A percentile compares a stretch with the other conserved stretches of the same genome.
Evolutionary conservation across 2,113 vertebrate species (phyloP).

Genomic region (Hoplias malabaricus): DNA sequence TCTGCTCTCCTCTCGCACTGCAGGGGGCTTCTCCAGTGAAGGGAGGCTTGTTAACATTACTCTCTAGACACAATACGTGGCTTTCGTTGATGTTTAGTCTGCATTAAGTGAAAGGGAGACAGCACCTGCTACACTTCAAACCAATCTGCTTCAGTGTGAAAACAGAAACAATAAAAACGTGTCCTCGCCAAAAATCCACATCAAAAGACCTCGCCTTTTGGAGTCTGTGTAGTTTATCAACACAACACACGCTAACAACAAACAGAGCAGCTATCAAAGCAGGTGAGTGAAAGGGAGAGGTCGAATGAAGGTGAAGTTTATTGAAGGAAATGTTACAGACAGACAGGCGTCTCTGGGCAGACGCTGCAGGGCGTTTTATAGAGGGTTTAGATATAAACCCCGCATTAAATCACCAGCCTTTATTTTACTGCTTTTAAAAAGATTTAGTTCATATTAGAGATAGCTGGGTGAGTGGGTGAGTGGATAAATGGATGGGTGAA

Average conservation of each 20-base stretch:
- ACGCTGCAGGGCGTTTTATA: not conserved
- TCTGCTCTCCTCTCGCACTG: not conserved
- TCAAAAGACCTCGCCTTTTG: constrained; percentile 6
- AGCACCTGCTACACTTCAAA: constrained; percentile 39
- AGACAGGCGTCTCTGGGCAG: not conserved
- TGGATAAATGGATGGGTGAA: too few species aligned
- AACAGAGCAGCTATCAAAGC: constrained; percentile 2
- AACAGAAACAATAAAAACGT: constrained; percentile 15
- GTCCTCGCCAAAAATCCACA: constrained; percentile 13
- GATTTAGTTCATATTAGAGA: too few species aligned
- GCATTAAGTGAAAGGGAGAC: not conserved
- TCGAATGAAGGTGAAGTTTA: not conserved
- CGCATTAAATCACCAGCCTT: too few species aligned
- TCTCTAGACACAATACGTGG: constrained; percentile 35
- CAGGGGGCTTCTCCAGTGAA: constrained; percentile 34
- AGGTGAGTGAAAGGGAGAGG: not conserved
- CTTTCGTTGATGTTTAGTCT: constrained; percentile 45
- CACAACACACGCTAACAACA: not conserved
- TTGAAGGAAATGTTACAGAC: not conserved
- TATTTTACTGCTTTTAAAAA: too few species aligned
- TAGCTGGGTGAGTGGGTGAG: too few species aligned
- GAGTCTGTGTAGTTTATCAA: not conserved
- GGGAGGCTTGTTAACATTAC: constrained; percentile 10
- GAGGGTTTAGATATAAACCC: not conserved
- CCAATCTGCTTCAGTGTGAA: constrained; percentile 19